Percentiles rank a stretch among this genome's conserved stretches.
These are phyloP conservation scores for Tanytarsus gracilentus DNA, from an alignment of 2,888 invertebrate species.

Conservation along the genomic window DNA sequence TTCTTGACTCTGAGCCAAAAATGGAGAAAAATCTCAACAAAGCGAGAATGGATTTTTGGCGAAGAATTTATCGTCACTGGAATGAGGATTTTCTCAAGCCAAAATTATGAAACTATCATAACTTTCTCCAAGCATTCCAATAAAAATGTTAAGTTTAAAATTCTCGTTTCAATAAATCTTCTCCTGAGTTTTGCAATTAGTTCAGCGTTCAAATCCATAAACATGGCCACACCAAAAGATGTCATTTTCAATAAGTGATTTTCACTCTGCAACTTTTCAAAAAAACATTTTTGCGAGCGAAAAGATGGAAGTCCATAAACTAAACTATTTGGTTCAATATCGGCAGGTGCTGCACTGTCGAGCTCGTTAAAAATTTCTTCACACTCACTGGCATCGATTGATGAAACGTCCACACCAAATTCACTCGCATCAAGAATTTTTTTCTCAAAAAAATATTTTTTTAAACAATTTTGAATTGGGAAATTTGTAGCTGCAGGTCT, in stretches of 20 bases:
- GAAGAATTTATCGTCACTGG: constrained; percentile 37
- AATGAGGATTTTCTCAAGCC: not conserved
- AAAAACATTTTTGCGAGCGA: not conserved
- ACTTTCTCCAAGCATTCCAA: constrained; percentile 6
- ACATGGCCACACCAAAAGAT: not conserved
- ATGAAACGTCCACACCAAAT: not conserved
- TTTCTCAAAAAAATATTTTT: not conserved
- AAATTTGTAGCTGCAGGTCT: not conserved
- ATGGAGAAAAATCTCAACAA: constrained; percentile 38
- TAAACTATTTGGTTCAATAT: not conserved
- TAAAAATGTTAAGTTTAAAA: not conserved
- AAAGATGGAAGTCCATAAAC: not conserved
- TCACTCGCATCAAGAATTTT: not conserved
- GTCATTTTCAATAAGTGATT: not conserved
- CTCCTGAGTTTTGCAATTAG: not conserved
- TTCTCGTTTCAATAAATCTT: not conserved
- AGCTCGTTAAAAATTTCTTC: not conserved
- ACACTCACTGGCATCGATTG: not conserved
- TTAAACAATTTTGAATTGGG: not conserved
- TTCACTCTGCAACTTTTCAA: not conserved
- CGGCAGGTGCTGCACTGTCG: not conserved
- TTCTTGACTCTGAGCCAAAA: constrained; percentile 35
- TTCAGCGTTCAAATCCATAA: not conserved
- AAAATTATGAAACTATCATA: not conserved
- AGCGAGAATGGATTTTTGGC: constrained; percentile 40